Conservation (phyloP, 2,888 invertebrate genomes). For the Spodoptera picta region DNA sequence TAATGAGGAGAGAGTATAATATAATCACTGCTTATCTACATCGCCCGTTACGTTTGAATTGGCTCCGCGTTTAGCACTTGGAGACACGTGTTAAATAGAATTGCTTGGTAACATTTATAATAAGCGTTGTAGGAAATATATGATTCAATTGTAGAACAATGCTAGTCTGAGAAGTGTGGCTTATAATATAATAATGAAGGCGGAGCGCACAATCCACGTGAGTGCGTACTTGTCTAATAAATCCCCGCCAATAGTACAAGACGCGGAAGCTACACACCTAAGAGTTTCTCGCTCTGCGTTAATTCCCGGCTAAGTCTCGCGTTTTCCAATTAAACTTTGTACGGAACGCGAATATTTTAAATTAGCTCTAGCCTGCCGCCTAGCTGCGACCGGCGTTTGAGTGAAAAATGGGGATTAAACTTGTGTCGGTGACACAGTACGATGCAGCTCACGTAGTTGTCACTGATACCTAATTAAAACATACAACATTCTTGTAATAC, state of each 20-base stretch:
- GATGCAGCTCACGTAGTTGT: conserved; percentile 3
- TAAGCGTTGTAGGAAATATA: too few relatives aligned
- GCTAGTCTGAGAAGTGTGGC: neutral
- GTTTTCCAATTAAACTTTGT: conserved; percentile 78
- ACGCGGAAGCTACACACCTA: conserved; percentile 41
- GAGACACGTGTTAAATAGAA: too few relatives aligned
- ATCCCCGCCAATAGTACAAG: conserved; percentile 21
- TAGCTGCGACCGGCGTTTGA: conserved; percentile 29
- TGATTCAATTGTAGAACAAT: neutral
- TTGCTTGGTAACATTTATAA: too few relatives aligned
- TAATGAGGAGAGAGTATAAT: conserved; percentile 18
- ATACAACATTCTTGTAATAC: neutral
- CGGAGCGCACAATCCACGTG: neutral
- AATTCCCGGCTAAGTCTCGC: conserved; percentile 61
- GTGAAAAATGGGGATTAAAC: conserved; percentile 50
- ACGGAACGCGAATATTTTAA: conserved; percentile 70
- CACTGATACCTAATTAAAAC: conserved; percentile 16
- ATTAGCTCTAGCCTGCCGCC: conserved; percentile 61
- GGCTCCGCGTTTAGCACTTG: too few relatives aligned
- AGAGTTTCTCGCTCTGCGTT: conserved; percentile 60
- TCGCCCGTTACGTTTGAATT: too few relatives aligned
- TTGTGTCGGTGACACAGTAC: conserved; percentile 27
- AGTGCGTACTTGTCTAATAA: conserved; percentile 31
- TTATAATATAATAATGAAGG: conserved; percentile 1
- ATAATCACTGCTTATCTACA: conserved; percentile 6